phyloP scores from a whole-genome alignment of 2,113 vertebrate species.

The Oryzias celebensis region DNA sequence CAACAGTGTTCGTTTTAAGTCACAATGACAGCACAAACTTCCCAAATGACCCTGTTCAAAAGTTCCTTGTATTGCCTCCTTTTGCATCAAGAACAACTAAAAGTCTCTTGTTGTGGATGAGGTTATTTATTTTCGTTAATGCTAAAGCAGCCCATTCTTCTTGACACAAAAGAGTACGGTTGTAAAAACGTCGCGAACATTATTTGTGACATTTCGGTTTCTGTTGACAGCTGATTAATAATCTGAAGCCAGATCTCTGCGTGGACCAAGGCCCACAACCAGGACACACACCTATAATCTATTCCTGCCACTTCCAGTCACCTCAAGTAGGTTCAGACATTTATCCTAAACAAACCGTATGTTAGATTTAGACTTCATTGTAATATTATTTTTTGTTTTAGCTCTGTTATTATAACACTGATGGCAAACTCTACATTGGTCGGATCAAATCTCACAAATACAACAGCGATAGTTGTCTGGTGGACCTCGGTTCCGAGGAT shows the following conservation, averaged over 20 bases:
- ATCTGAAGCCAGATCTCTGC: conserved; percentile 50
- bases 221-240: conserved; percentile 41
- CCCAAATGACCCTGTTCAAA: no score
- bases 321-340: conserved; percentile 59
- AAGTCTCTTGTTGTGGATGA: no score
- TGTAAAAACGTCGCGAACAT: no score
- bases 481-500: conserved; percentile 38
- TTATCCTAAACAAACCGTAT: background rate
- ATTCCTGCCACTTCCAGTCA: conserved; percentile 36
- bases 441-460: conserved; percentile 58
- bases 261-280: conserved; percentile 70
- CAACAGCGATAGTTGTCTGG: conserved; percentile 60
- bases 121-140: no score
- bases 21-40: no score
- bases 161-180: no score
- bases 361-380: background rate
- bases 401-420: conserved; percentile 37
- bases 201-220: no score
- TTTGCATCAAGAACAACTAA: no score
- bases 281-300: conserved; percentile 67
- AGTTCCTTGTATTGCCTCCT: no score
- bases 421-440: conserved; percentile 64
- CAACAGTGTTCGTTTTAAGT: no score
- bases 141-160: no score
- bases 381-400: conserved; percentile 16